Conservation (phyloP, 1,140 invertebrate genomes). For the Ips nitidus region DNA sequence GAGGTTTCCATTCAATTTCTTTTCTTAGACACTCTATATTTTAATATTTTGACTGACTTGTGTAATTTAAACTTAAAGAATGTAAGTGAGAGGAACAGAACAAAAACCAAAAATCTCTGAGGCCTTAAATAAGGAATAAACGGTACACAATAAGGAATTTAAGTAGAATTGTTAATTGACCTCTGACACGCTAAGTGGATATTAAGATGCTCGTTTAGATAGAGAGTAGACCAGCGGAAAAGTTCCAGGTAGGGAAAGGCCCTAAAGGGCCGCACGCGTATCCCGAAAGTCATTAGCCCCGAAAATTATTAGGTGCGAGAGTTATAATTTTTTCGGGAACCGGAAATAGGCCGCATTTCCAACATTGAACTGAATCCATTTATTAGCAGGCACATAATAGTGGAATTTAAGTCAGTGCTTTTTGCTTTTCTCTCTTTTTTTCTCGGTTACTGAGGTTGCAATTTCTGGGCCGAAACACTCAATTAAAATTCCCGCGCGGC, state of each 20-base stretch:
- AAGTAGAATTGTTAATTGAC: constrained; percentile 35
- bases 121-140: constrained; percentile 19
- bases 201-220: constrained; percentile 38
- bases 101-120: background rate
- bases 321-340: constrained; percentile 8
- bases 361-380: no score
- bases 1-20: no score
- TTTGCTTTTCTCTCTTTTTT: no score
- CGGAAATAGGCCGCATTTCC: background rate
- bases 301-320: constrained; percentile 26
- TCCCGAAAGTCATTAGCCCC: constrained; percentile 30
- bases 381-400: no score
- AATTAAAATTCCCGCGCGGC: constrained; percentile 13
- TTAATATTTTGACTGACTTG: no score
- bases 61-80: no score
- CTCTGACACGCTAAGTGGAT: constrained; percentile 32
- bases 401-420: no score
- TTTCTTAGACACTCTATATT: no score
- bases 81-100: no score
- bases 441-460: no score
- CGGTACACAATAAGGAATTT: constrained; percentile 32
- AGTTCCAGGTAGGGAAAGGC: constrained; percentile 21
- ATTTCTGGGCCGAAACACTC: background rate
- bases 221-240: constrained; percentile 28
- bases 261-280: constrained; percentile 19